Conservation (phyloP, 2,797 vertebrate genomes). For the Gadopsis marmoratus region DNA sequence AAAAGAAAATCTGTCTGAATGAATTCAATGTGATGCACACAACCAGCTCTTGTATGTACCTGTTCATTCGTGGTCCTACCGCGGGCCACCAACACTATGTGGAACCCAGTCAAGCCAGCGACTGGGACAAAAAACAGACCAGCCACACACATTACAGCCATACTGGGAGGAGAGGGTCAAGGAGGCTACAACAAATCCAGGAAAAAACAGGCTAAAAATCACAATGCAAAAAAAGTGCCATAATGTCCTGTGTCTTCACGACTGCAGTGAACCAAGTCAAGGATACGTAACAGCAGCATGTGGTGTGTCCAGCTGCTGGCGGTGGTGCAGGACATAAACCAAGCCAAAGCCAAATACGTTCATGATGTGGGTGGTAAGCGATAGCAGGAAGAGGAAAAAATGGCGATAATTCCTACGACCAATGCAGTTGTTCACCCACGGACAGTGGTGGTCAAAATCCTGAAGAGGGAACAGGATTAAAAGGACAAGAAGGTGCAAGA, state of each 20-base stretch:
- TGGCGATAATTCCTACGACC: constrained; percentile 98
- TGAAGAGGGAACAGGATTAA: constrained; percentile 64
- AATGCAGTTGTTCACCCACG: constrained; percentile 99
- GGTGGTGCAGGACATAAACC: constrained; percentile 92
- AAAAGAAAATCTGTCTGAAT: neutral
- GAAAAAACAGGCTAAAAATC: neutral
- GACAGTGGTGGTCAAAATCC: constrained; percentile 99
- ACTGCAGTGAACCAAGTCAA: constrained; percentile 58
- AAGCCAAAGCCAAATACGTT: constrained; percentile 95
- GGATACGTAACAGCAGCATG: constrained; percentile 97
- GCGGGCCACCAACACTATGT: constrained; percentile 96
- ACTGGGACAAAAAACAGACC: constrained; percentile 98
- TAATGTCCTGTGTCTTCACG: neutral
- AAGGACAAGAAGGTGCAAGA: neutral
- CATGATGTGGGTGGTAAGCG: constrained; percentile 95
- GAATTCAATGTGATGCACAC: neutral
- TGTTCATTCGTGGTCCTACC: constrained; percentile 98
- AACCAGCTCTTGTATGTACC: constrained; percentile 75
- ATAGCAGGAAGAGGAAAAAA: constrained; percentile 98
- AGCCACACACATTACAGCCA: constrained; percentile 98
- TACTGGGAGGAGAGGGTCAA: constrained; percentile 82
- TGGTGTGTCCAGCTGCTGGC: constrained; percentile 90
- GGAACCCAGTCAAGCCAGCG: constrained; percentile 96
- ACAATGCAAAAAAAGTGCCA: neutral
- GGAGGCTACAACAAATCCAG: constrained; percentile 39